Conservation (phyloP, 2,888 invertebrate genomes). For the Calameuta idolon region DNA sequence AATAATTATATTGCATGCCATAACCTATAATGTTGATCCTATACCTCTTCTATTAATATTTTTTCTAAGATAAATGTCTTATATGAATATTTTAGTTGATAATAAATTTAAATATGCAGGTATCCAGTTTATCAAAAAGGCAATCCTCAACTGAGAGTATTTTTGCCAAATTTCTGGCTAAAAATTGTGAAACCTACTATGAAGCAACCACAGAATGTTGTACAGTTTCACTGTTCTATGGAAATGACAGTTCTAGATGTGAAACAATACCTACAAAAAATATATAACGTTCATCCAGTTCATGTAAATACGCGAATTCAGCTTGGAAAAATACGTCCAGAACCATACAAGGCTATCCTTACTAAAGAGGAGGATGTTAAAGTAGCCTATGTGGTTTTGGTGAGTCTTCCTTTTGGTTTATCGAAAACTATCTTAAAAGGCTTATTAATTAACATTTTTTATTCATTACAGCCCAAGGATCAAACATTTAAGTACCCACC, state of each 20-base stretch:
- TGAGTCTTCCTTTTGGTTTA: slow-evolving; percentile 63
- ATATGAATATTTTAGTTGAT: neutral
- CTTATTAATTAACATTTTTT: slow-evolving; percentile 17
- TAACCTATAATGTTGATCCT: neutral
- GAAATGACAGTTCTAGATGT: slow-evolving; percentile 94
- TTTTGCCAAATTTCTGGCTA: slow-evolving; percentile 98
- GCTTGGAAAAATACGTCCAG: slow-evolving; percentile 76
- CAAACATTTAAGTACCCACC: slow-evolving; percentile 83
- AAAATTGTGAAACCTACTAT: slow-evolving; percentile 81
- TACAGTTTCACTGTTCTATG: slow-evolving; percentile 90
- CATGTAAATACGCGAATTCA: slow-evolving; percentile 82
- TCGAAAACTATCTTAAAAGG: neutral
- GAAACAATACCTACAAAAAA: slow-evolving; percentile 94
- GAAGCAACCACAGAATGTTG: slow-evolving; percentile 81
- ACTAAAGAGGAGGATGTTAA: slow-evolving; percentile 87
- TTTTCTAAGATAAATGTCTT: neutral
- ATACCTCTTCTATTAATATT: neutral
- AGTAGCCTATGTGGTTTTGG: slow-evolving; percentile 83
- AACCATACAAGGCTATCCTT: slow-evolving; percentile 73
- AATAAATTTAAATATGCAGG: slow-evolving; percentile 67
- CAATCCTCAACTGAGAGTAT: slow-evolving; percentile 92
- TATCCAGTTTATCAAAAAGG: slow-evolving; percentile 93
- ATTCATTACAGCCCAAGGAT: slow-evolving; percentile 75
- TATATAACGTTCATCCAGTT: slow-evolving; percentile 87
- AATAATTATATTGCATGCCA: neutral